Conservation (phyloP, 2,797 vertebrate species). For the Coracias cyanogaster region DNA sequence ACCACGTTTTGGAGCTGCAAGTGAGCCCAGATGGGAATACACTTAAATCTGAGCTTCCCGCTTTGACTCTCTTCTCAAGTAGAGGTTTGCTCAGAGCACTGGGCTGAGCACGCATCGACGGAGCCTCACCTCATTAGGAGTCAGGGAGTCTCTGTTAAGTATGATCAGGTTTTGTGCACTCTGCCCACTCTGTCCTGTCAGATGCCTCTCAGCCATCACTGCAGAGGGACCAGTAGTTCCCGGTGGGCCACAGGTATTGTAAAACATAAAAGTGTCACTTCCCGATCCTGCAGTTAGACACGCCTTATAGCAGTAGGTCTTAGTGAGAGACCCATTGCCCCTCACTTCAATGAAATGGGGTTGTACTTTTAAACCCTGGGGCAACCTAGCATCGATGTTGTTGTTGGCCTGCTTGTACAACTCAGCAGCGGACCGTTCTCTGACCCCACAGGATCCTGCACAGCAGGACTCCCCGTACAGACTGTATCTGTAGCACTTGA, state of each 20-base stretch:
- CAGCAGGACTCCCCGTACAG: constrained; percentile 89
- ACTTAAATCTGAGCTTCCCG: background rate
- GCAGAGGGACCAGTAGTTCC: constrained; percentile 87
- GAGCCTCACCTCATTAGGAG: constrained; percentile 83
- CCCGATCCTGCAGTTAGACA: constrained; percentile 94
- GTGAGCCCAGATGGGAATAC: background rate
- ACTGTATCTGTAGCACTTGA: constrained; percentile 92
- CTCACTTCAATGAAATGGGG: constrained; percentile 96
- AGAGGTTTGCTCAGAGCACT: background rate
- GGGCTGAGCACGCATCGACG: background rate
- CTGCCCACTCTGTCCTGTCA: constrained; percentile 93
- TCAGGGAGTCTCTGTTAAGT: constrained; percentile 82
- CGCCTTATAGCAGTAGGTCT: constrained; percentile 98
- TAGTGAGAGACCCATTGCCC: constrained; percentile 94
- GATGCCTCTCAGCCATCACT: constrained; percentile 91
- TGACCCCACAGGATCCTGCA: constrained; percentile 87
- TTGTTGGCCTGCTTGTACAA: constrained; percentile 89
- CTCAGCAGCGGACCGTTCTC: constrained; percentile 83
- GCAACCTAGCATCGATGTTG: constrained; percentile 87
- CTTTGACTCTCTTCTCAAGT: background rate
- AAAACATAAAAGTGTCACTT: constrained; percentile 99
- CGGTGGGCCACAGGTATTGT: constrained; percentile 92
- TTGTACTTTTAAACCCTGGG: constrained; percentile 92
- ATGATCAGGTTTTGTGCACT: constrained; percentile 85
- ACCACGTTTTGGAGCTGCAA: background rate